Conservation (phyloP, 2,888 invertebrate genomes). For the Sphecodes monilicornis region DNA sequence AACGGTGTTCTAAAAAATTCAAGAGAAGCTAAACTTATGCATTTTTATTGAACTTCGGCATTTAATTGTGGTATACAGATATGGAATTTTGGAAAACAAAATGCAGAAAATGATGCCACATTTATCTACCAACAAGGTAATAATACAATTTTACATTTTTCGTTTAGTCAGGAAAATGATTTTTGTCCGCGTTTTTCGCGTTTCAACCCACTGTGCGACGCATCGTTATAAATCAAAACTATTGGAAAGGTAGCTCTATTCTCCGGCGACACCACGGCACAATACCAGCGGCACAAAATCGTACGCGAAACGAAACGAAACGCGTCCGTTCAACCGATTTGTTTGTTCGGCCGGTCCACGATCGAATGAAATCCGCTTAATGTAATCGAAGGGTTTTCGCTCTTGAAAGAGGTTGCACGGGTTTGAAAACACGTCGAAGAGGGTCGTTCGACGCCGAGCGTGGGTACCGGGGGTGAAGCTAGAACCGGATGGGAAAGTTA, state of each 20-base stretch:
- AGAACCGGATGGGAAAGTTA: slow-evolving; percentile 45
- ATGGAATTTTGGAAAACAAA: too few species aligned
- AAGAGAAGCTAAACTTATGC: too few species aligned
- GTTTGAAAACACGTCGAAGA: slow-evolving; percentile 27
- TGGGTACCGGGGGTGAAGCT: slow-evolving; percentile 37
- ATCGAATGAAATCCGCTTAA: slow-evolving; percentile 72
- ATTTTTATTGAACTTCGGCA: too few species aligned
- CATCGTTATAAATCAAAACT: slow-evolving; percentile 56
- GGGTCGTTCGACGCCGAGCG: slow-evolving; percentile 32
- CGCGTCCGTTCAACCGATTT: slow-evolving; percentile 54
- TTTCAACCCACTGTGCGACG: too few species aligned
- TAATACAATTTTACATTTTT: too few species aligned
- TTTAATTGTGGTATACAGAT: too few species aligned
- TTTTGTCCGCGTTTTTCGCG: too few species aligned
- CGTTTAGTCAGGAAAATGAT: too few species aligned
- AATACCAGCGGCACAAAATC: slow-evolving; percentile 47
- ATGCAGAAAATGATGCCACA: too few species aligned
- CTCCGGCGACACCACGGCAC: slow-evolving; percentile 28
- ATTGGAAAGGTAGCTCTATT: slow-evolving; percentile 49
- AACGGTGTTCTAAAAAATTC: too few species aligned
- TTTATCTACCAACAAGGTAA: too few species aligned
- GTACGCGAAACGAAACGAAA: slow-evolving; percentile 12
- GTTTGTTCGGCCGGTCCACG: slow-evolving; percentile 65
- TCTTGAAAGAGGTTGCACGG: slow-evolving; percentile 32
- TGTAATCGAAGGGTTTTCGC: slow-evolving; percentile 56